These are phyloP conservation scores for Sylvilagus floridanus DNA, from an alignment of 2,797 vertebrate genomes.

Conservation along the genomic window DNA sequence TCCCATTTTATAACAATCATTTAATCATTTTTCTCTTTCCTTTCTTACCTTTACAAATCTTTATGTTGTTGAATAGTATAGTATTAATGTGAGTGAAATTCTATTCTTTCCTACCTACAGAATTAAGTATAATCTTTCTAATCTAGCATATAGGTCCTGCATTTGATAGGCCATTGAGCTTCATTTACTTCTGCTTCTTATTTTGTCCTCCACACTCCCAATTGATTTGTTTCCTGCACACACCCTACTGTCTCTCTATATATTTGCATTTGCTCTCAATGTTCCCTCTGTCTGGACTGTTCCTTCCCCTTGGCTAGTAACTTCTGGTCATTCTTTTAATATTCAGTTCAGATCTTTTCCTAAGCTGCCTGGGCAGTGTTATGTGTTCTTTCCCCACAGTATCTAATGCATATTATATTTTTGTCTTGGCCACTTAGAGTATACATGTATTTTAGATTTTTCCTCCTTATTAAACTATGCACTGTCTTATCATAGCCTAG, in stretches of 20 bases:
- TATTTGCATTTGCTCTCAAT: neutral
- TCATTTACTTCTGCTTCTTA: neutral
- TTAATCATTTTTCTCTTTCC: neutral
- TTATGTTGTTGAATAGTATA: neutral
- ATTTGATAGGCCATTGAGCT: neutral
- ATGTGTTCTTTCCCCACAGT: neutral
- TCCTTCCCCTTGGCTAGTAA: neutral
- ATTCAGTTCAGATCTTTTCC: neutral
- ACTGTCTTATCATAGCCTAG: neutral
- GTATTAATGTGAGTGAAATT: neutral
- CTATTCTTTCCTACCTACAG: neutral
- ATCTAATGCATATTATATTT: neutral
- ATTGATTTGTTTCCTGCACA: neutral
- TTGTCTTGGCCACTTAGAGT: neutral
- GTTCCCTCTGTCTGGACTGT: neutral
- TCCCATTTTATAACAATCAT: neutral
- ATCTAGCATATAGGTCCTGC: neutral
- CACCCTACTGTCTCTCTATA: neutral
- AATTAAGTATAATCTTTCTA: constrained; percentile 1
- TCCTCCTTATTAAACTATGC: neutral
- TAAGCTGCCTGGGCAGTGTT: neutral
- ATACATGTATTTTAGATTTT: neutral
- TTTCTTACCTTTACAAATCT: neutral
- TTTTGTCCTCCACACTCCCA: constrained; percentile 1
- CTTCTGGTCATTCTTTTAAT: neutral